Conservation (phyloP, 92 coral and sea anemone genomes). For the Siderastrea siderea region DNA sequence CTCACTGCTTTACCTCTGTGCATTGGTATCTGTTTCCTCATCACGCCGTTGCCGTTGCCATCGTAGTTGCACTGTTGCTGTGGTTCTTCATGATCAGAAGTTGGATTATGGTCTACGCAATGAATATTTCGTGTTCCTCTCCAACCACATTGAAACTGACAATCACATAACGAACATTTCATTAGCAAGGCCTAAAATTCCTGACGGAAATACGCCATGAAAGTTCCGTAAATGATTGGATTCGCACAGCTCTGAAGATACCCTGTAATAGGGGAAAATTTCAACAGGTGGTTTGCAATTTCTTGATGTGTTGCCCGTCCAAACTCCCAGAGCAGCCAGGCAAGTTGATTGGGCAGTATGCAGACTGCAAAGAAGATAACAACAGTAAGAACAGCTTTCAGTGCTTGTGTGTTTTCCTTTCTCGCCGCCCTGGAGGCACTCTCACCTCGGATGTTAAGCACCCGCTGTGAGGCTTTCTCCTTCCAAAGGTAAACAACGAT, state of each 20-base stretch:
- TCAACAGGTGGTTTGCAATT: slow-evolving; percentile 44
- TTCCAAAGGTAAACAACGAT: slow-evolving; percentile 59
- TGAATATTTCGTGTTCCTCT: neutral
- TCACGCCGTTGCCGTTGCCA: neutral
- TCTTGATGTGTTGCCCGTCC: slow-evolving; percentile 40
- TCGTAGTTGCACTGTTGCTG: neutral
- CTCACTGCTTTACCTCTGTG: neutral
- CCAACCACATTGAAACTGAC: neutral
- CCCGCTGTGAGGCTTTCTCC: slow-evolving; percentile 36
- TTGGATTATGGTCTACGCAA: neutral
- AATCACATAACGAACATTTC: neutral
- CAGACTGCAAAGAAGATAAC: slow-evolving; percentile 79
- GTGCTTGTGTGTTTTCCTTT: slow-evolving; percentile 68
- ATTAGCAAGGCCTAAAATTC: slow-evolving; percentile 54
- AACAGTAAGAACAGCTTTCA: slow-evolving; percentile 72
- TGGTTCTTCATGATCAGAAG: neutral
- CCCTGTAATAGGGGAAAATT: slow-evolving; percentile 53
- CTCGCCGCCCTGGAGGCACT: slow-evolving; percentile 27
- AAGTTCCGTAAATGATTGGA: slow-evolving; percentile 79
- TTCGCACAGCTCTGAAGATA: slow-evolving; percentile 79
- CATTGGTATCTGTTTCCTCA: neutral
- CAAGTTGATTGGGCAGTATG: slow-evolving; percentile 71
- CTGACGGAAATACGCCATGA: slow-evolving; percentile 73
- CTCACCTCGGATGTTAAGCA: slow-evolving; percentile 34
- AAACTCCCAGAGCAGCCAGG: slow-evolving; percentile 69